Conservation (phyloP, 2,888 invertebrate genomes). For the Aspidiotus rigidus region DNA sequence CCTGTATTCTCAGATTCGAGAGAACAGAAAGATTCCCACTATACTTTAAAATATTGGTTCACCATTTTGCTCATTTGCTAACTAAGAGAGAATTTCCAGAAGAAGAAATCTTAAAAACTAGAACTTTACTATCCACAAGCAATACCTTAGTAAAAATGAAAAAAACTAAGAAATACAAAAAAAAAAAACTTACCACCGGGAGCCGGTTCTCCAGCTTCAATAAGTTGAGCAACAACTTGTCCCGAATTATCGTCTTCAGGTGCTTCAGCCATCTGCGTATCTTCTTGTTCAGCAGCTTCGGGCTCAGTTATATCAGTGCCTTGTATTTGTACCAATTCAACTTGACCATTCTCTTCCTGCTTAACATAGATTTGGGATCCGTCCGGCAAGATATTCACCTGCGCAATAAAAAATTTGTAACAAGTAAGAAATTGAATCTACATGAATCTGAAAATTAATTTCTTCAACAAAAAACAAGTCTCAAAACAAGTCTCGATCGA, state of each 20-base stretch:
- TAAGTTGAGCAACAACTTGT: constrained; percentile 76
- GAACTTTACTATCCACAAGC: background rate
- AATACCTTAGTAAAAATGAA: background rate
- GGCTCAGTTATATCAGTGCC: constrained; percentile 22
- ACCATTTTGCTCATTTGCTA: too few relatives aligned
- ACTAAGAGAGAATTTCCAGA: too few relatives aligned
- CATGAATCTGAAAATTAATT: too few relatives aligned
- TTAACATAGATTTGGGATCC: constrained; percentile 29
- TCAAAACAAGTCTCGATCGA: background rate
- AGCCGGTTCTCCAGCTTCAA: constrained; percentile 73
- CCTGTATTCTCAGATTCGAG: too few relatives aligned
- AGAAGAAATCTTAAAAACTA: background rate
- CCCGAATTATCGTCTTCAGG: constrained; percentile 43
- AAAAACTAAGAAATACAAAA: too few relatives aligned
- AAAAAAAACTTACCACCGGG: constrained; percentile 52
- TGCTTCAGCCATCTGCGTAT: constrained; percentile 34
- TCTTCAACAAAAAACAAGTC: background rate
- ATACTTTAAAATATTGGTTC: too few relatives aligned
- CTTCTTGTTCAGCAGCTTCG: constrained; percentile 28
- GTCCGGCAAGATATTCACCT: constrained; percentile 28
- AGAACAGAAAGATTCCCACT: too few relatives aligned
- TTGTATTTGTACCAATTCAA: constrained; percentile 26
- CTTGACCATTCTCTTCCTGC: constrained; percentile 34
- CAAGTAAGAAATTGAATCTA: background rate
- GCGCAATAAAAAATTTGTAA: too few relatives aligned